Percentiles rank a stretch among this genome's conserved stretches.
Conservation (phyloP, 2,113 vertebrate genomes). For the Podarcis raffonei region DNA sequence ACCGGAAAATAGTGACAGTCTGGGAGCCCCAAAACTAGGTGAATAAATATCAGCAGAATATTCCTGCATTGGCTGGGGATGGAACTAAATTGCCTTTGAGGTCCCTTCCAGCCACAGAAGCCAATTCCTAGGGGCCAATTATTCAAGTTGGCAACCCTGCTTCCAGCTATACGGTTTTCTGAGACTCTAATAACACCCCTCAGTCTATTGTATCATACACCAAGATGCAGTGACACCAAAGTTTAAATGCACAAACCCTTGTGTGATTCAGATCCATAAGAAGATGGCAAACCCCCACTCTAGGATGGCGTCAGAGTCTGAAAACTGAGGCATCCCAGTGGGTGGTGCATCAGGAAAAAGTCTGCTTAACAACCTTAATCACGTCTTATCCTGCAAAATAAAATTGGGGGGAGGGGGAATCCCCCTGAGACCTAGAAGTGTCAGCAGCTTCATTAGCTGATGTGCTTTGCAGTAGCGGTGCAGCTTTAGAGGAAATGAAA, state of each 20-base stretch:
- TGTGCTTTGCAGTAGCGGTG: constrained; percentile 6
- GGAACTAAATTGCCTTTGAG: too few species aligned
- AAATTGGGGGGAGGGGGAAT: too few species aligned
- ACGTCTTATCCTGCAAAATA: background rate
- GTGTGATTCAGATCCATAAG: background rate
- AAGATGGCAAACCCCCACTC: background rate
- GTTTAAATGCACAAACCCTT: background rate
- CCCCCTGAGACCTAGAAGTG: constrained; percentile 10
- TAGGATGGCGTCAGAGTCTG: too few species aligned
- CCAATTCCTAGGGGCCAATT: too few species aligned
- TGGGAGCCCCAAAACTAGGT: too few species aligned
- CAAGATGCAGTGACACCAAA: background rate
- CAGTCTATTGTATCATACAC: background rate
- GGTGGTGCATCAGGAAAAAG: background rate
- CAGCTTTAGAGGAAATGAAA: background rate
- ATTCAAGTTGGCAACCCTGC: too few species aligned
- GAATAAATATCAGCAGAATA: too few species aligned
- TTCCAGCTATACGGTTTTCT: too few species aligned
- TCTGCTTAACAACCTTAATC: background rate
- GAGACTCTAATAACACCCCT: too few species aligned
- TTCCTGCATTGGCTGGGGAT: too few species aligned
- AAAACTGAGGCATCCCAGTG: background rate
- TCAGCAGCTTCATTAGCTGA: background rate
- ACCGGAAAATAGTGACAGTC: too few species aligned
- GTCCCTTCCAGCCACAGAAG: too few species aligned